A percentile compares a stretch with the other conserved stretches of the same genome.
These are phyloP conservation scores for Eupeodes luniger DNA, from an alignment of 2,888 invertebrate species.

Conservation along the genomic window DNA sequence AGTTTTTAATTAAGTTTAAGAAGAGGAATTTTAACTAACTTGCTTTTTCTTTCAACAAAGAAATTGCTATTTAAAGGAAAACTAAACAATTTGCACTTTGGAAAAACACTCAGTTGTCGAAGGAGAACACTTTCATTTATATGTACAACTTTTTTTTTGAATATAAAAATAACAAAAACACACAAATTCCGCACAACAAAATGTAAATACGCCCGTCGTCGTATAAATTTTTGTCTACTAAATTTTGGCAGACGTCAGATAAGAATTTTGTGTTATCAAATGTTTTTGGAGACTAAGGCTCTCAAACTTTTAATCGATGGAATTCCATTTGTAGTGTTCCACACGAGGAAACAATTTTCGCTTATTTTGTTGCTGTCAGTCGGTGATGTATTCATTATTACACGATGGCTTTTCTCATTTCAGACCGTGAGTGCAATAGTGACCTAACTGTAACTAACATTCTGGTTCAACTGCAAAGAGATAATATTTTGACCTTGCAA, in stretches of 20 bases:
- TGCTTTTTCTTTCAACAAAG: neutral
- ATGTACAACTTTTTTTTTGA: conserved; percentile 6
- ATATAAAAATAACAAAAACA: conserved; percentile 56
- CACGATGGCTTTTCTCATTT: too few relatives aligned
- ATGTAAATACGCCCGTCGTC: conserved; percentile 72
- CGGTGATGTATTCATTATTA: too few relatives aligned
- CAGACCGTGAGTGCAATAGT: too few relatives aligned
- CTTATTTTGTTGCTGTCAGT: too few relatives aligned
- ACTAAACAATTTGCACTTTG: neutral
- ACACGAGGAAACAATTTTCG: neutral
- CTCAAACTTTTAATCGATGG: conserved; percentile 43
- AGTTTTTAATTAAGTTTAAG: conserved; percentile 14
- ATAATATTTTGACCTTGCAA: too few relatives aligned
- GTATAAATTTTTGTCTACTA: conserved; percentile 27
- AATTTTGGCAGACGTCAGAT: conserved; percentile 46
- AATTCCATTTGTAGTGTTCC: neutral
- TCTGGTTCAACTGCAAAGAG: too few relatives aligned
- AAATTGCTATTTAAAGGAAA: conserved; percentile 5
- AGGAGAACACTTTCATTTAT: conserved; percentile 38
- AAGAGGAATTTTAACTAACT: neutral
- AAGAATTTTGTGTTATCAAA: neutral
- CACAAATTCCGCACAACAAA: conserved; percentile 58
- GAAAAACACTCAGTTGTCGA: conserved; percentile 38
- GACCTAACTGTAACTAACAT: too few relatives aligned
- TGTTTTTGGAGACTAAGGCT: conserved; percentile 46